Conservation (phyloP, 2,113 vertebrate species). For the Lathamus discolor region DNA sequence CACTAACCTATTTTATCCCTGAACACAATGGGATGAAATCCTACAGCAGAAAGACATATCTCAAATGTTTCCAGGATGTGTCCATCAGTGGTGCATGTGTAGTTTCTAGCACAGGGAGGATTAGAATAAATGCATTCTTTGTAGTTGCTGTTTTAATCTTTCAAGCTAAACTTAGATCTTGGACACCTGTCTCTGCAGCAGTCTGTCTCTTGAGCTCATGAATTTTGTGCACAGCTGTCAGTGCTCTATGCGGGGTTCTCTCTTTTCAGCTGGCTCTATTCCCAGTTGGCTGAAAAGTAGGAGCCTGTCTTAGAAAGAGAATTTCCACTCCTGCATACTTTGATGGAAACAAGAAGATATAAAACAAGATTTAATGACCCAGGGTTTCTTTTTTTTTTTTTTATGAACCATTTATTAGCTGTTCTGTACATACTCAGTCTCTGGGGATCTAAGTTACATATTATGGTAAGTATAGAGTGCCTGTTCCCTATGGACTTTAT, state of each 20-base stretch:
- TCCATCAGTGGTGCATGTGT: constrained; percentile 23
- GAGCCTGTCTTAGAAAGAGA: constrained; percentile 66
- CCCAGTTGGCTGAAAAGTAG: constrained; percentile 66
- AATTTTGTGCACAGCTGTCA: constrained; percentile 72
- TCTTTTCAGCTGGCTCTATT: constrained; percentile 64
- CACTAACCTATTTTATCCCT: constrained; percentile 12
- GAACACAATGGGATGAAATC: constrained; percentile 40
- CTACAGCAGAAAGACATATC: constrained; percentile 10
- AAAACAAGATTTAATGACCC: constrained; percentile 69
- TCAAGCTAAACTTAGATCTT: constrained; percentile 71
- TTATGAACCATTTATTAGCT: constrained; percentile 64
- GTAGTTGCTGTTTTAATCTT: constrained; percentile 69
- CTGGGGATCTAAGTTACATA: constrained; percentile 62
- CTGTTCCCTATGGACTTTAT: constrained; percentile 50
- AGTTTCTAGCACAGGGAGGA: constrained; percentile 56
- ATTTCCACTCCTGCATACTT: constrained; percentile 66
- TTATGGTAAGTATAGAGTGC: constrained; percentile 66
- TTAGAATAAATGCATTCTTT: constrained; percentile 72
- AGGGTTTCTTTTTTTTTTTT: not conserved
- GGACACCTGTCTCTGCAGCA: constrained; percentile 73
- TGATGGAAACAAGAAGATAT: constrained; percentile 69
- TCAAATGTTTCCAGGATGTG: constrained; percentile 33
- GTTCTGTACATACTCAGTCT: constrained; percentile 58
- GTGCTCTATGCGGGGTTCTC: constrained; percentile 60
- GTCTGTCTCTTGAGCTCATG: constrained; percentile 65